Evolutionary conservation across 2,888 invertebrate species (phyloP), one percentile per base, ranked within the genome.

Genomic region (Temnothorax unifasciatus): DNA sequence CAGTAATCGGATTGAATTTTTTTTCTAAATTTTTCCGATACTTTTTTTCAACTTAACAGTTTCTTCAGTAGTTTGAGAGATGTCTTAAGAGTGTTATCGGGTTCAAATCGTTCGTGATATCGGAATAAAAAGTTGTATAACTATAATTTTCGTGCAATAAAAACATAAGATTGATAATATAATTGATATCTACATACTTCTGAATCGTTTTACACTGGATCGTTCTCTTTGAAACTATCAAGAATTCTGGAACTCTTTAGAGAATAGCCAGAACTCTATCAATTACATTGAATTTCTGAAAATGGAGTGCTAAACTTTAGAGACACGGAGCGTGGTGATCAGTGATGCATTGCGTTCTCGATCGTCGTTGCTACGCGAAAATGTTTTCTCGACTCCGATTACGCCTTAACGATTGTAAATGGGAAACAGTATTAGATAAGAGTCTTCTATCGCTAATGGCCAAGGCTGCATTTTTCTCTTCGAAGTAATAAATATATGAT

Each of bases 391-490:
- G 5, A 29, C 13, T 77, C 13, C 41, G 57, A 59, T 71, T 71
- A 57, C 47, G 21, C 8, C 15, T 21, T 79, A 79, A 79, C 18
- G 79, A 77, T 68, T 54, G 41, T 54, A 54, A 74, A 75, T 75
- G 61, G 47, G 61, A 68, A 77, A 54, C 2, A 41, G 21, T 18
- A 63, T 38, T 64, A 69, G 54, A 77, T 57, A 69, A 77, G 29
- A 44, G 5, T n/a, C 8, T 29, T 68, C n/a, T 69, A 69, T 69
- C 66, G 59, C 64, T 76, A 63, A 76, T 52, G 29, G 9, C 9
- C 9, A 11, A 15, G 3, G 3, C 29, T 54, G 9, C 11, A 50
- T 21, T 75, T 13, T 75, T 8, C 8, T 29, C 0, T 25, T 18
- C 41, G 13, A 64, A 64, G 21, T 1, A 61, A 44, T 8, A 54